Base-by-base conservation (phyloP, 2,888 invertebrate species). In the Anoplius nigerrimus region DNA sequence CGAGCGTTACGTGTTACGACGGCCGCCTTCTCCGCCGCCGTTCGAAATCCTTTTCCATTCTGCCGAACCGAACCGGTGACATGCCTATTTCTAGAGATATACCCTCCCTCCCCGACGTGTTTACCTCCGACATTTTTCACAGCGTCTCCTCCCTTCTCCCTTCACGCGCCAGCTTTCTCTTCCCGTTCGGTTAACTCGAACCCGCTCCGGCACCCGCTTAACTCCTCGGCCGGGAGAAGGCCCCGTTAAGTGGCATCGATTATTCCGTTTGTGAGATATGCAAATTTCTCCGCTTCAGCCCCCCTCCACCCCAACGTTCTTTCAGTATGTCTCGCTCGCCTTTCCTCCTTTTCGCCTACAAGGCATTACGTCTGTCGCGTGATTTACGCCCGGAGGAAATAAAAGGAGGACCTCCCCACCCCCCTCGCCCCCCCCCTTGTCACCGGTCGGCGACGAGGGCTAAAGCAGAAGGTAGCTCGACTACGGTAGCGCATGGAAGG, bases 211-310 rank as follows among this genome's bases (percentile, higher is more conserved):
- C n/a, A n/a, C n/a, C 34, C 34, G 34, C 8, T 34, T 34, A 34
- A 34, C 34, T 34, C 34, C 11, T 34, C 34, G 34, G 34, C 11
- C 34, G 34, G 34, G 11, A 64, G 69, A 74, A 75, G 71, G 71
- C 71, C 64, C 69, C 74, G 78, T 82, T 83, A 84, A 86, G 81
- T 79, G 81, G 72, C 75, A 86, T 86, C 82, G 86, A 86, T 86
- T 86, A 86, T 86, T 86, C 84, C 77, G 72, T 79, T 79, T 78
- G 82, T 74, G 81, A 83, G 86, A 84, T 86, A 86, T 86, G 86
- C 84, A 86, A 86, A 83, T 83, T 62, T 42, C 18, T 27, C 20
- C 22, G 15, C 34, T 34, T 56, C 42, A 3, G 16, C 20, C 20
- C 20, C 18, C 18, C 24, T 56, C 15, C 56, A 20, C 43, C 21